Percentiles rank a stretch among this genome's conserved stretches.
Evolutionary conservation across 2,888 invertebrate genomes (phyloP).

Genomic region (Perizoma flavofasciatum): DNA sequence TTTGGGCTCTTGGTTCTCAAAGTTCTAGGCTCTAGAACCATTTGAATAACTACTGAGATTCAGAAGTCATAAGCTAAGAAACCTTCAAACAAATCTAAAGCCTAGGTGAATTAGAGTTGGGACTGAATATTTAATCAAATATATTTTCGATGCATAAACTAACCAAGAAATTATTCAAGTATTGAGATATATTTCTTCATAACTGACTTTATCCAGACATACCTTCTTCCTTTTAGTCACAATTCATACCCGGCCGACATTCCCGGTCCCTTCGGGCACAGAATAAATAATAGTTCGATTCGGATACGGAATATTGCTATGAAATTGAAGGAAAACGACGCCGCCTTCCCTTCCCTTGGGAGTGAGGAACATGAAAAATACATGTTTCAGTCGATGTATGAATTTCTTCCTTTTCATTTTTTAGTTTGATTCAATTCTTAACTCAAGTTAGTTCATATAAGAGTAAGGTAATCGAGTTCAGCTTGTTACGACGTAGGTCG

Average conservation of each 20-base stretch:
- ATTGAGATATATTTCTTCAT: conserved; percentile 16
- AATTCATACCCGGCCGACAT: conserved; percentile 36
- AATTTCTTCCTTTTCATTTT: conserved; percentile 28
- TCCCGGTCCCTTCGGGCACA: conserved; percentile 23
- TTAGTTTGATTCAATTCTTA: conserved; percentile 5
- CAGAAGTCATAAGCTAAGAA: no score
- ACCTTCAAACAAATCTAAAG: no score
- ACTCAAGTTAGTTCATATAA: no score
- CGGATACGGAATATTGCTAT: conserved; percentile 60
- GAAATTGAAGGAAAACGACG: conserved; percentile 60
- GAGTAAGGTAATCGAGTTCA: no score
- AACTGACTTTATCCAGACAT: conserved; percentile 11
- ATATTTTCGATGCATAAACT: no score
- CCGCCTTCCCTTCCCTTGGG: conserved; percentile 42
- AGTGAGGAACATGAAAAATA: conserved; percentile 40
- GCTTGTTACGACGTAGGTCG: no score
- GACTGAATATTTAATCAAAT: no score
- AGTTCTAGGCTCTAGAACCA: no score
- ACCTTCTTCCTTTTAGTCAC: conserved; percentile 29
- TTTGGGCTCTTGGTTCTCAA: no score
- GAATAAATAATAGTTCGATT: conserved; percentile 24
- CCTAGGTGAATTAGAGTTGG: no score
- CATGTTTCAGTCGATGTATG: conserved; percentile 41
- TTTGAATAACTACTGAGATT: no score
- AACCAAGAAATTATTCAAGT: no score